A percentile compares a stretch with the other conserved stretches of the same genome.
Evolutionary conservation across 2,888 invertebrate genomes (phyloP).

Genomic region (Blastobasis lacticolella): DNA sequence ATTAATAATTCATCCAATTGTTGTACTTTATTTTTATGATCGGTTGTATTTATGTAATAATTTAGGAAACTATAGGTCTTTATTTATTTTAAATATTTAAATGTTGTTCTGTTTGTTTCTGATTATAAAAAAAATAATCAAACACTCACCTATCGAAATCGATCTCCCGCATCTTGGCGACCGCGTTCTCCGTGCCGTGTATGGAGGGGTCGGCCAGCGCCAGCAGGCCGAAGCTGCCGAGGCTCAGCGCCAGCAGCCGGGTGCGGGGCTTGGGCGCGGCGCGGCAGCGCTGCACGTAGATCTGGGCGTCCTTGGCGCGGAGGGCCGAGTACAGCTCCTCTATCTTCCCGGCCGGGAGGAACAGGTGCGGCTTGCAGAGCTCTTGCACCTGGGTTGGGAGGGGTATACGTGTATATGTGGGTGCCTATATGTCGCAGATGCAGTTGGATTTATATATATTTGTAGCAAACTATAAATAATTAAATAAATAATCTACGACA

Average conservation of each 20-base stretch:
- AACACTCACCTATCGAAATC: constrained; percentile 82
- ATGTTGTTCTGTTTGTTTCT: too few relatives aligned
- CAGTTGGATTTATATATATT: too few relatives aligned
- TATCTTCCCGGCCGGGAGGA: constrained; percentile 88
- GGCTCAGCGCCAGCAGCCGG: constrained; percentile 89
- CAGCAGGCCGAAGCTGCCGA: constrained; percentile 77
- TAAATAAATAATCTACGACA: too few relatives aligned
- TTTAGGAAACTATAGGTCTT: too few relatives aligned
- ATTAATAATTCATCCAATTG: too few relatives aligned
- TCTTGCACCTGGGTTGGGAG: constrained; percentile 64
- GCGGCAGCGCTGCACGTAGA: constrained; percentile 86
- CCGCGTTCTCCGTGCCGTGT: constrained; percentile 86
- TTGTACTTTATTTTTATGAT: too few relatives aligned
- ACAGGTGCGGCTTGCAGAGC: constrained; percentile 85
- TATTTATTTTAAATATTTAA: too few relatives aligned
- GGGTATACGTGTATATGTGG: too few relatives aligned
- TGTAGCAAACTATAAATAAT: too few relatives aligned
- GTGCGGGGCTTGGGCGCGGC: constrained; percentile 78
- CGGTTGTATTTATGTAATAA: too few relatives aligned
- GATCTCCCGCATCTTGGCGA: constrained; percentile 83
- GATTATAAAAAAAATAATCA: too few relatives aligned
- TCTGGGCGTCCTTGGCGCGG: constrained; percentile 93
- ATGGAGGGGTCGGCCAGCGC: constrained; percentile 91
- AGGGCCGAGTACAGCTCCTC: constrained; percentile 92
- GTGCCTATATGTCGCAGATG: too few relatives aligned